phyloP scores from a whole-genome alignment of 2,797 vertebrate species.

The Neosilurus mollespiculum region DNA sequence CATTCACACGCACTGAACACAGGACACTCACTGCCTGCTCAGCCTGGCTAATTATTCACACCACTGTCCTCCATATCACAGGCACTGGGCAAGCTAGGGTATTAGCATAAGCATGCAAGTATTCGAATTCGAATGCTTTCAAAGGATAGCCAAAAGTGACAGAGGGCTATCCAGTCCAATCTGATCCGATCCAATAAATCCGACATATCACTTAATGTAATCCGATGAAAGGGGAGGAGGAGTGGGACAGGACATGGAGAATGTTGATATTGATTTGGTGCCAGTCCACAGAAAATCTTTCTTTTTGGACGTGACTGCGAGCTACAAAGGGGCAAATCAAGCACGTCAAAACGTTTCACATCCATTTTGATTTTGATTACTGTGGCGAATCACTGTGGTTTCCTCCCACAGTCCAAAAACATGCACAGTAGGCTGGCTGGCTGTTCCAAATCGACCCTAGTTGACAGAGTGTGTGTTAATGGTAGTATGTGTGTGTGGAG shows the following conservation, averaged over 20 bases:
- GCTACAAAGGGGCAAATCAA: background rate
- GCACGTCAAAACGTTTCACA: slow-evolving; percentile 7
- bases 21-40: slow-evolving; percentile 64
- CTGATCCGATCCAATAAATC: no score
- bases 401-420: no score
- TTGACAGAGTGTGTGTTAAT: no score
- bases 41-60: slow-evolving; percentile 64
- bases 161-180: slow-evolving; percentile 41
- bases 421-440: no score
- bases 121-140: slow-evolving; percentile 56
- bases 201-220: slow-evolving; percentile 66
- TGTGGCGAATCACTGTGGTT: background rate
- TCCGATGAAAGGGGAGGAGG: slow-evolving; percentile 66
- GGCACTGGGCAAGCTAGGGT: slow-evolving; percentile 59
- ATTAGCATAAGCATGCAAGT: slow-evolving; percentile 72
- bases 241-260: slow-evolving; percentile 36
- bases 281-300: slow-evolving; percentile 33
- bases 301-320: slow-evolving; percentile 24
- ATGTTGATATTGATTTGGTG: slow-evolving; percentile 51
- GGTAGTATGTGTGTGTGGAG: no score
- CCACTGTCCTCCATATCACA: slow-evolving; percentile 50
- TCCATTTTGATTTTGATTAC: background rate
- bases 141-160: slow-evolving; percentile 39
- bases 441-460: no score
- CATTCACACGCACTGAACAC: slow-evolving; percentile 66